Evolutionary conservation across 2,888 invertebrate genomes (phyloP), one percentile per base, ranked within the genome.

Genomic region (Salticus scenicus): DNA sequence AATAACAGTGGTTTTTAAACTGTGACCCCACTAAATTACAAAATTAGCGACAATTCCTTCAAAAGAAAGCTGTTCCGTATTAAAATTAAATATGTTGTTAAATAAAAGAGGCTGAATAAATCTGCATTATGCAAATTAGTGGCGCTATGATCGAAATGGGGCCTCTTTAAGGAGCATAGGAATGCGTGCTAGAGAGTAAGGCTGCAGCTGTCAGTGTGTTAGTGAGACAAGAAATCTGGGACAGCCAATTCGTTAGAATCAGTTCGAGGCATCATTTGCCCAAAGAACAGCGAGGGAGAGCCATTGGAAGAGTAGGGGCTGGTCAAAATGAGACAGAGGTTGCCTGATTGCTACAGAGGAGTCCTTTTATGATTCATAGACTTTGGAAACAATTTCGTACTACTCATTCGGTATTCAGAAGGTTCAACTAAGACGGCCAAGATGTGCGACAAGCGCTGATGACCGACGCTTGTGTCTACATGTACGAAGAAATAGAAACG

Each of bases 251-350:
- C n/a, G 67, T 67, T 17, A 10, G 17, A 67, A 27, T 67, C 28
- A 67, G 28, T 28, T 67, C 67, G 1, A 67, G 67, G 67, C 67
- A 67, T 67, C 67, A 67, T 67, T 67, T 67, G n/a, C 67, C 67
- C 10, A 30, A 14, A 67, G 30, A 37, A 67, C 67, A 28, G 30
- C 14, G 67, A 67, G 24, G 12, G 30, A 57, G n/a, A 57, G 7
- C 20, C 20, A 57, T 57, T 57, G 67, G 67, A 30, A 24, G 67
- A 67, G 10, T 27, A 67, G 67, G 28, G 67, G 67, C 67, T 28
- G 30, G 33, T 2, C 30, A 67, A 67, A 67, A 10, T 28, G 28
- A 67, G 30, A 67, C 67, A 67, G 17, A 67, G n/a, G 67, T 12
- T 1, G 57, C 57, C 57, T n/a, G 57, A n/a, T 57, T 14, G 20